Base-by-base conservation (phyloP, 1,140 invertebrate species). In the Atopsyche davidsoni region DNA sequence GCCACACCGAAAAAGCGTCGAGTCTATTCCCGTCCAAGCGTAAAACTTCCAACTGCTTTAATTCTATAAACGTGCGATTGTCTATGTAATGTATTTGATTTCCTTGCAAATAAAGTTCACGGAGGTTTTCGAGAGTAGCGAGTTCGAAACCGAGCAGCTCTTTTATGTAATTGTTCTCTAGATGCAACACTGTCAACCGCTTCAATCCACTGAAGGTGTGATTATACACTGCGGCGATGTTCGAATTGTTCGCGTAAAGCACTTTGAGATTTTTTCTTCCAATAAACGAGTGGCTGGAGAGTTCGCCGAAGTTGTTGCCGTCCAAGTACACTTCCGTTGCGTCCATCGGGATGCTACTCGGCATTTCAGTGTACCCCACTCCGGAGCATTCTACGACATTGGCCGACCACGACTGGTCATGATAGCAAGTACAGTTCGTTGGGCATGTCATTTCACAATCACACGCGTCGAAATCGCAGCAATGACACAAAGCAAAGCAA, bases 381-480 rank as follows among this genome's bases (percentile, higher is more conserved):
- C 80, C 81, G 0, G 88, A 89, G 71, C 91, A 95, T 66, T 94
- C 90, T 11, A 94, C 91, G 44, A 96, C 88, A 67, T 96, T 95
- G 10, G 87, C 86, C 11, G 87, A 86, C 92, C 92, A 96, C 25
- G 87, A 86, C 64, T 93, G 89, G 69, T 95, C 91, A 65, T 94
- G 89, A 75, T 92, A 95, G 63, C 92, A 95, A 13, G 87, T 90
- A 70, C 92, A 96, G 67, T 94, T 92, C 34, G 81, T 83, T 11
- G 92, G 92, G 66, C 92, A 96, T 40, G 87, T 92, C 90, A 93
- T 93, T 78, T 93, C 88, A 72, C 90, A 94, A 74, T 93, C 90
- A 73, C 92, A 95, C 40, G 91, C 89, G 65, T 93, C 90, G 68
- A 92, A 94, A 68, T 93, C 91, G 68, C 92, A 96, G 74, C 92